These are phyloP conservation scores for Drosophila grimshawi DNA, from an alignment of 1,140 invertebrate species.

Conservation along the genomic window DNA sequence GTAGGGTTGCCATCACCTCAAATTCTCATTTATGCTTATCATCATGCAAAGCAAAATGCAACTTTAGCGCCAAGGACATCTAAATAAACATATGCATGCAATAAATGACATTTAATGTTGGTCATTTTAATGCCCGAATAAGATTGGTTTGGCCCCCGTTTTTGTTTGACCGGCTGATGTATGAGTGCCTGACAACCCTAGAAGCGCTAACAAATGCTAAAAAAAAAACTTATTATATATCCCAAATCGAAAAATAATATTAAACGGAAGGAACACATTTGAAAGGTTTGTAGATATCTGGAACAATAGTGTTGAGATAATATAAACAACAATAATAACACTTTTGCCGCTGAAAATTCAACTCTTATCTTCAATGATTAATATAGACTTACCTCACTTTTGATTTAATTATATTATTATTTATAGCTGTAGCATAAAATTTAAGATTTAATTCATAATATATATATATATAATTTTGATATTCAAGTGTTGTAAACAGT, in stretches of 20 bases:
- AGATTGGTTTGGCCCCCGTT: not conserved
- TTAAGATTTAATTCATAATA: not conserved
- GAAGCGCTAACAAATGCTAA: constrained; percentile 45
- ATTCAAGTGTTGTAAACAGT: constrained; percentile 43
- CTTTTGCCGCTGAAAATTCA: not conserved
- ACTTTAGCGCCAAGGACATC: not conserved
- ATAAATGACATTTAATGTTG: not conserved
- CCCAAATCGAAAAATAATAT: constrained; percentile 20
- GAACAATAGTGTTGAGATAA: not conserved
- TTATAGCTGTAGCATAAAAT: not conserved
- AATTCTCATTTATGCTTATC: not conserved
- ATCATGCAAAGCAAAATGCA: too few relatives aligned
- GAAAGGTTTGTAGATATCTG: not conserved
- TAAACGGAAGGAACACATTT: not conserved
- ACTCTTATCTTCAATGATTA: not conserved
- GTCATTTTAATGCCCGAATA: not conserved
- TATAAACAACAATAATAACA: constrained; percentile 6
- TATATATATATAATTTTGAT: constrained; percentile 2
- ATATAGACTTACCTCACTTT: constrained; percentile 11
- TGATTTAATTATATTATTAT: not conserved
- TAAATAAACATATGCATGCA: not conserved
- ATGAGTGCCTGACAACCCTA: constrained; percentile 65
- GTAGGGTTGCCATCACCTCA: constrained; percentile 38
- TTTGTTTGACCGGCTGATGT: not conserved
- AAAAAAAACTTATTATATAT: constrained; percentile 33